Evolutionary conservation across 1,140 invertebrate genomes (phyloP).

Genomic region (Aphis craccivora): DNA sequence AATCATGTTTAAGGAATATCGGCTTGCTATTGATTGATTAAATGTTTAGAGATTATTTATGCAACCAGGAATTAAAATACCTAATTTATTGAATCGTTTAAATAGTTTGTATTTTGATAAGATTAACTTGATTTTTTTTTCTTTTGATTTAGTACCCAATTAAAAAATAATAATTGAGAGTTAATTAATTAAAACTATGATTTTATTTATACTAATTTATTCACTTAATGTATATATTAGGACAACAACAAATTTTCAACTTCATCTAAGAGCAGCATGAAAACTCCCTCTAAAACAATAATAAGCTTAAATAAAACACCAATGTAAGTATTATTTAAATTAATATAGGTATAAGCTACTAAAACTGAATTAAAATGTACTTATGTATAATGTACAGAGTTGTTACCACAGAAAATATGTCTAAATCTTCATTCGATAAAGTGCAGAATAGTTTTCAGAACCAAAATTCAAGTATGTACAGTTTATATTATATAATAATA

Average conservation of each 20-base stretch:
- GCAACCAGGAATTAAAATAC: background rate
- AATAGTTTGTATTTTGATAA: background rate
- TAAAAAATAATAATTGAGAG: too few relatives aligned
- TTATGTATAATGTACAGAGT: background rate
- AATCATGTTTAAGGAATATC: too few relatives aligned
- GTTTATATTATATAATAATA: background rate
- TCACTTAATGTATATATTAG: background rate
- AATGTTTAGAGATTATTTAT: background rate
- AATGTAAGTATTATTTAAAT: constrained; percentile 23
- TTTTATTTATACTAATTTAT: background rate
- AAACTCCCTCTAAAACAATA: constrained; percentile 27
- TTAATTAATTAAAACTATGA: background rate
- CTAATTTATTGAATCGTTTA: background rate
- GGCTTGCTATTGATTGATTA: too few relatives aligned
- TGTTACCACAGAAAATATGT: constrained; percentile 13
- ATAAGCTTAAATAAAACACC: constrained; percentile 21
- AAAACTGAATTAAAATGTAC: background rate
- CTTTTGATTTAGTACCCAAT: too few relatives aligned
- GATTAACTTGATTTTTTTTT: background rate
- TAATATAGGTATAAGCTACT: background rate
- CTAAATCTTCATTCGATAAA: constrained; percentile 39
- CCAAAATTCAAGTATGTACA: background rate
- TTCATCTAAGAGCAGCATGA: background rate
- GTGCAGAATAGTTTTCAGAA: background rate
- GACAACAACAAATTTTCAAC: background rate